These are phyloP conservation scores for Idaea aversata DNA, from an alignment of 2,888 invertebrate genomes.

Conservation along the genomic window DNA sequence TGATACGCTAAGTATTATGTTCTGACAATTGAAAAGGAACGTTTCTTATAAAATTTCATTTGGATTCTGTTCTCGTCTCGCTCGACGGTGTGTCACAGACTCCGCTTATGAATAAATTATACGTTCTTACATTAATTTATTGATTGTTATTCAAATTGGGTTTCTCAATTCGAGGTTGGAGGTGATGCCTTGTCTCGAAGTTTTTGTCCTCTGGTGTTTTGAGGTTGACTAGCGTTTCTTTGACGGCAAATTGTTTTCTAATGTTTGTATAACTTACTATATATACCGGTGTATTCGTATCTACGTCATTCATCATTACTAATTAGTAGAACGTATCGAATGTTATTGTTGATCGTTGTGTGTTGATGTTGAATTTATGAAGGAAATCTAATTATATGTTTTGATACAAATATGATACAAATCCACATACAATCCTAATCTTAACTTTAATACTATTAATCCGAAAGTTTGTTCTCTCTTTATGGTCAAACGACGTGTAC, in stretches of 20 bases:
- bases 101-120: slow-evolving; percentile 73
- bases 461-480: too few relatives aligned
- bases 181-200: slow-evolving; percentile 66
- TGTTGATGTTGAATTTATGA: slow-evolving; percentile 42
- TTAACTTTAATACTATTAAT: too few relatives aligned
- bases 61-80: slow-evolving; percentile 72
- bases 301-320: slow-evolving; percentile 45
- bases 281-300: slow-evolving; percentile 30
- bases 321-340: slow-evolving; percentile 52
- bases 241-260: slow-evolving; percentile 57
- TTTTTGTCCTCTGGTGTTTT: slow-evolving; percentile 62
- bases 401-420: background rate
- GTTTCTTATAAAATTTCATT: slow-evolving; percentile 76
- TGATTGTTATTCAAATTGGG: slow-evolving; percentile 80
- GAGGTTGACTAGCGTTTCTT: slow-evolving; percentile 57
- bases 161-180: slow-evolving; percentile 78
- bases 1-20: slow-evolving; percentile 74
- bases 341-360: slow-evolving; percentile 40
- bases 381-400: slow-evolving; percentile 44
- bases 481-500: too few relatives aligned
- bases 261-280: slow-evolving; percentile 38
- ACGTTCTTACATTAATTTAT: slow-evolving; percentile 77
- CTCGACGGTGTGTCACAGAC: slow-evolving; percentile 63
- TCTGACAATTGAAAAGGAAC: slow-evolving; percentile 68
- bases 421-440: background rate